Base-by-base conservation (phyloP, 2,797 vertebrate species). In the Gorsachius magnificus region DNA sequence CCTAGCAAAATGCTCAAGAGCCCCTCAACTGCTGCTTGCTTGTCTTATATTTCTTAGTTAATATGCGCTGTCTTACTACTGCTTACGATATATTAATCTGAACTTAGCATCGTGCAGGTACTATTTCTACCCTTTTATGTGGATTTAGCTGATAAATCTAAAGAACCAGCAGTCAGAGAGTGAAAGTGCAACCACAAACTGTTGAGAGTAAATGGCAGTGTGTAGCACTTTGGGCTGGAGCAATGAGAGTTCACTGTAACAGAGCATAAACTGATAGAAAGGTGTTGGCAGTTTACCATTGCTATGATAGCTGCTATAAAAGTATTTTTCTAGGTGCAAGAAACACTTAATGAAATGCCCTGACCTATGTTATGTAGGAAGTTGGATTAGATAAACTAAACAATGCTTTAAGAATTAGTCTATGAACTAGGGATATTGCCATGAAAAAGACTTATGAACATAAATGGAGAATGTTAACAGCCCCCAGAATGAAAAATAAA, bases 311-410 rank as follows among this genome's bases (percentile, higher is more conserved):
- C 81, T 93, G 64, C 78, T 84, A 26, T 87, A 84, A 90, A 93
- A 89, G 64, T 87, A 29, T 78, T 57, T 92, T 92, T 68, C 60
- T 68, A 89, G 57, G 86, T 76, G 83, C 75, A 90, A 87, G 88
- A 91, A 93, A 93, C 70, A 82, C 77, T 92, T 95, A 95, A 92
- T 93, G 80, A 96, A 96, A 65, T 75, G 61, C 24, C 65, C 53
- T 95, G 94, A 92, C 94, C 89, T 89, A 56, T 89, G 56, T 83
- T 61, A 68, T 87, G 81, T 87, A 76, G 84, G 70, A 94, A 75
- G 66, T 4, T 87, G 86, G 53, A 60, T 90, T 85, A 92, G 56
- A 89, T 68, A 85, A 87, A 70, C 1, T 26, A 60, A 94, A 91
- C 60, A 87, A 75, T 77, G 77, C 21, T 72, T 84, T 46, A 72